phyloP scores from a whole-genome alignment of 2,888 invertebrate genomes.

The Plutella xylostella region DNA sequence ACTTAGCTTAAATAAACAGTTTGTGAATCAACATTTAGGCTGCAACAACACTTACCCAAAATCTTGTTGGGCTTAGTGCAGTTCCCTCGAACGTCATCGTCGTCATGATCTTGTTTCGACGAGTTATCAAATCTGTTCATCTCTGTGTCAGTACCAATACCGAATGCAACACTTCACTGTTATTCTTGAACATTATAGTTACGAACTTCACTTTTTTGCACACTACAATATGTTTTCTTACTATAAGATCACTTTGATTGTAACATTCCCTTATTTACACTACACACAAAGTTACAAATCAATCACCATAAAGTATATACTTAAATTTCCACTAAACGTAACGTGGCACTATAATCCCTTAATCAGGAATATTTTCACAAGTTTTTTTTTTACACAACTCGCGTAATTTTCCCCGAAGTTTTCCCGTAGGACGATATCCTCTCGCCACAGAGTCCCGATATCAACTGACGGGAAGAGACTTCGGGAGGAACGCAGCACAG shows the following conservation, averaged over 20 bases:
- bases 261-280: no score
- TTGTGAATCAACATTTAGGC: no score
- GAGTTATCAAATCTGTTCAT: constrained; percentile 55
- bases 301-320: no score
- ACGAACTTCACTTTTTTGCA: constrained; percentile 13
- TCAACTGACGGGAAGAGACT: constrained; percentile 24
- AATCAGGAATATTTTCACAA: no score
- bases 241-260: no score
- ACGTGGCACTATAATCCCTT: no score
- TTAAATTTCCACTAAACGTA: no score
- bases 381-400: constrained; percentile 5
- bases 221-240: constrained; percentile 1
- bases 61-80: constrained; percentile 55
- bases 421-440: constrained; percentile 16
- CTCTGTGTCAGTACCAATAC: constrained; percentile 21
- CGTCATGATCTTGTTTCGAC: constrained; percentile 41
- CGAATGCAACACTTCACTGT: not conserved
- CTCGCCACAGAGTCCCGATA: constrained; percentile 16
- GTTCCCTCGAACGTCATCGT: constrained; percentile 43
- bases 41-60: constrained; percentile 56
- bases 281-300: no score
- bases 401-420: constrained; percentile 23
- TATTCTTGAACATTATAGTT: constrained; percentile 8
- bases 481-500: no score
- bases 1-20: no score